Evolutionary conservation across 1,140 invertebrate genomes (phyloP), one percentile per base, ranked within the genome.

Genomic region (Littorina saxatilis): DNA sequence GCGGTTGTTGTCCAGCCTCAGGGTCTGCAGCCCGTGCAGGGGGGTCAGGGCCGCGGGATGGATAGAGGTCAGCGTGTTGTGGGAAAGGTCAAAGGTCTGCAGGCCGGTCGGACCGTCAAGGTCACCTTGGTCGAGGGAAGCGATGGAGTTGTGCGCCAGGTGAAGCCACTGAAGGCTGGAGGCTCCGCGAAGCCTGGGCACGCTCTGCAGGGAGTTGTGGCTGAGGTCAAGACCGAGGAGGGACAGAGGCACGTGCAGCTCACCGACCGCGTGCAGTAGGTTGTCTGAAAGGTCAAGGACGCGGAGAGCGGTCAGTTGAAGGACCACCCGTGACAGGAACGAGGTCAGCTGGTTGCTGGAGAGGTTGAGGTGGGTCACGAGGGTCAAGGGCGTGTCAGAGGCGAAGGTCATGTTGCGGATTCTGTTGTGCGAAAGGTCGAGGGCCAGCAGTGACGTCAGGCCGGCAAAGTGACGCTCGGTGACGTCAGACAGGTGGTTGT

Each of bases 331-430:
- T 9, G 55, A 13, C 11, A 23, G 20, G 23, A 78, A 20, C 0
- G 52, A 63, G 11, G 76, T 78, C 55, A 78, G 35, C 32, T 58
- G 4, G 76, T 78, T 78, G 76, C 17, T 2, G 35, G 76, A 78
- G 17, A 78, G 37, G 58, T 78, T 78, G 15, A 78, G 58, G 55
- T 63, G 37, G 2, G 55, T 61, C 37, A 78, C 3, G 4, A 37
- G 76, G 13, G 15, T 43, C 52, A 78, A 39, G 35, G 76, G 43
- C 13, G 55, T 63, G 76, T 23, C 20, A 1, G 23, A 2, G 11
- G 17, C 55, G 23, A 78, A 78, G 5, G 76, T 39, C 1, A 78
- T 37, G 32, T 39, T 43, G 55, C 32, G 9, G 17, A 78, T 66
- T 7, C 58, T 32, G 39, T 78, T 78, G 23, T 40, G 55, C 5